phyloP scores from a whole-genome alignment of 2,113 vertebrate species.

The Myocastor coypus region DNA sequence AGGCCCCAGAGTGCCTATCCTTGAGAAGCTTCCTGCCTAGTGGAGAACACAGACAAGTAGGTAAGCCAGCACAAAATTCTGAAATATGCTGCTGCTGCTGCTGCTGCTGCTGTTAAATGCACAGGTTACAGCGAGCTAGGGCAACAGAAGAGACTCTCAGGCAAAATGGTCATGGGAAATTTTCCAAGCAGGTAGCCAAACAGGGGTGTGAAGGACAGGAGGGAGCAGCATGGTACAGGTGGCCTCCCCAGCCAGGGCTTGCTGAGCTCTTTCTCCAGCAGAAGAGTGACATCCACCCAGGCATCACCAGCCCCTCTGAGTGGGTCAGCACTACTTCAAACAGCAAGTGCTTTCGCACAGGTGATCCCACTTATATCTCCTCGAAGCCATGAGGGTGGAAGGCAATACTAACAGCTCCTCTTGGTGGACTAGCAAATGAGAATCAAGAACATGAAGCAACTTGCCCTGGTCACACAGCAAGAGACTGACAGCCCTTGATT shows the following conservation, averaged over 20 bases:
- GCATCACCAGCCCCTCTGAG: background rate
- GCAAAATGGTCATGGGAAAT: background rate
- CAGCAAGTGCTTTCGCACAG: background rate
- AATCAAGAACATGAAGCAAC: background rate
- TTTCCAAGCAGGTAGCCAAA: background rate
- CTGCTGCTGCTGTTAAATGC: background rate
- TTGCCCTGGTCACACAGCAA: background rate
- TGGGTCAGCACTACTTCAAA: background rate
- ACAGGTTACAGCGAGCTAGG: background rate
- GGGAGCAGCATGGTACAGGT: rapidly evolving
- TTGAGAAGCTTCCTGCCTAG: background rate
- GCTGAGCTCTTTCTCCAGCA: background rate
- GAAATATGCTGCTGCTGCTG: background rate
- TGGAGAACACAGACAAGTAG: background rate
- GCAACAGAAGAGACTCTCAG: background rate
- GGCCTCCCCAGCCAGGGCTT: background rate
- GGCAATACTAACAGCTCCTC: background rate
- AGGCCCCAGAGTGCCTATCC: background rate
- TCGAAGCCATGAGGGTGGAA: background rate
- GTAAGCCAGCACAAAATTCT: background rate
- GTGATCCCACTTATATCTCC: background rate
- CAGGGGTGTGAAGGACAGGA: background rate
- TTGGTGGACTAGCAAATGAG: background rate
- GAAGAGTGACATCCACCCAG: too few species aligned
- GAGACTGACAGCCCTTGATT: background rate